Conservation (phyloP, 2,888 invertebrate genomes). For the Leptinotarsa juncta region DNA sequence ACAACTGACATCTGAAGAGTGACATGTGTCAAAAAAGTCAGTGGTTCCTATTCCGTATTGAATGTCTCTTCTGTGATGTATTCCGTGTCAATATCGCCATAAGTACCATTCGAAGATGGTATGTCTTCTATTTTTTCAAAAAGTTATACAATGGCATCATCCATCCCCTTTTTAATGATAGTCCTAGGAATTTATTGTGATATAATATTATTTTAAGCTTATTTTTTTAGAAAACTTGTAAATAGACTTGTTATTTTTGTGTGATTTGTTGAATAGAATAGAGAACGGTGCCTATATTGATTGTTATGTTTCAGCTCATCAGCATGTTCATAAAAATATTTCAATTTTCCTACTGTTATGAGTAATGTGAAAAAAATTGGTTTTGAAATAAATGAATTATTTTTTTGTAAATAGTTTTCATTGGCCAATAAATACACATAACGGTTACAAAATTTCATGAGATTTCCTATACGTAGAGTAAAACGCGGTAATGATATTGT, state of each 20-base stretch:
- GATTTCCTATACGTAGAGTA: too few species aligned
- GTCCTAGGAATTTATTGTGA: slow-evolving; percentile 25
- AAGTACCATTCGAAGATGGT: not conserved
- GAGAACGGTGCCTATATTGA: not conserved
- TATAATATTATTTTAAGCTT: slow-evolving; percentile 21
- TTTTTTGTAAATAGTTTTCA: not conserved
- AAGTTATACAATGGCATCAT: not conserved
- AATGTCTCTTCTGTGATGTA: too few species aligned
- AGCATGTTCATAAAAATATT: not conserved
- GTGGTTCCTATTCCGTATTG: too few species aligned
- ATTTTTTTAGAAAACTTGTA: slow-evolving; percentile 21
- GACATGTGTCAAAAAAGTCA: too few species aligned
- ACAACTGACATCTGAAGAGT: too few species aligned
- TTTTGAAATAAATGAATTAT: slow-evolving; percentile 11
- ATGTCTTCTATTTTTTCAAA: not conserved
- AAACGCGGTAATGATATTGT: too few species aligned
- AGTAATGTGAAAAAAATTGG: not conserved
- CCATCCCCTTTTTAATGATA: not conserved
- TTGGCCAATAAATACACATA: not conserved
- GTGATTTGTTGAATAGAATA: slow-evolving; percentile 22
- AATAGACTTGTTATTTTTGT: slow-evolving; percentile 21
- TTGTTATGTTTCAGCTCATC: not conserved
- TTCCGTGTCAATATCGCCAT: too few species aligned
- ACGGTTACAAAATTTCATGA: too few species aligned
- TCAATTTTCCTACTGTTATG: not conserved